These are phyloP conservation scores for Lagorchestes hirsutus DNA, from an alignment of 2,797 vertebrate species.

Conservation along the genomic window DNA sequence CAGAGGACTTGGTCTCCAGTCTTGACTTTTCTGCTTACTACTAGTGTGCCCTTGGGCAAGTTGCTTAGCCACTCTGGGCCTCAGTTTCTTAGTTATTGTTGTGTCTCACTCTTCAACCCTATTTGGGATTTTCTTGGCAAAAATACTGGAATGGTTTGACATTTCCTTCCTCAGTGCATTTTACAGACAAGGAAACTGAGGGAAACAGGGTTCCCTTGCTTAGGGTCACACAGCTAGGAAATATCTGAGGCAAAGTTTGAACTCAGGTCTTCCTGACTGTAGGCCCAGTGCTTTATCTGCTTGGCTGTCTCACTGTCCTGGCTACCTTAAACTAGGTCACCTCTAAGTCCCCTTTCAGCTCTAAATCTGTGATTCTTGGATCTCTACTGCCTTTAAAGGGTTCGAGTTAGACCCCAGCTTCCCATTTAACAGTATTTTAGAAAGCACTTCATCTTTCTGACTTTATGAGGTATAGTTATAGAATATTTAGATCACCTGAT, in stretches of 20 bases:
- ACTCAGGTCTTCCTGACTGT: not conserved
- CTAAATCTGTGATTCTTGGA: not conserved
- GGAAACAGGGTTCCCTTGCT: not conserved
- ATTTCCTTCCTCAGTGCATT: not conserved
- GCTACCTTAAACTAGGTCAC: not conserved
- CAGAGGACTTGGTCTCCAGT: not conserved
- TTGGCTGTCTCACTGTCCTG: not conserved
- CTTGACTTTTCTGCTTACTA: not conserved
- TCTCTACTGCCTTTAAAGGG: not conserved
- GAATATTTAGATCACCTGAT: not conserved
- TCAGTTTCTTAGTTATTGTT: not conserved
- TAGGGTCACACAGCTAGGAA: not conserved
- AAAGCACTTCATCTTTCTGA: not conserved
- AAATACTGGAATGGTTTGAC: not conserved
- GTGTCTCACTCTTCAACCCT: not conserved
- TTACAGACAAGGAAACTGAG: not conserved
- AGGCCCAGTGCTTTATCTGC: not conserved
- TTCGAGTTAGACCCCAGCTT: not conserved
- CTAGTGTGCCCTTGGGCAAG: not conserved
- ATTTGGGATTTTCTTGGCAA: not conserved
- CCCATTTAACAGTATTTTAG: not conserved
- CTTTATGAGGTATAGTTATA: not conserved
- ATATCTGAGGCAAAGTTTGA: not conserved
- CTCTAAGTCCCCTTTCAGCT: not conserved
- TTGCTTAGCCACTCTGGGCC: not conserved